phyloP scores from a whole-genome alignment of 2,797 vertebrate species.

The Okamejei kenojei region DNA sequence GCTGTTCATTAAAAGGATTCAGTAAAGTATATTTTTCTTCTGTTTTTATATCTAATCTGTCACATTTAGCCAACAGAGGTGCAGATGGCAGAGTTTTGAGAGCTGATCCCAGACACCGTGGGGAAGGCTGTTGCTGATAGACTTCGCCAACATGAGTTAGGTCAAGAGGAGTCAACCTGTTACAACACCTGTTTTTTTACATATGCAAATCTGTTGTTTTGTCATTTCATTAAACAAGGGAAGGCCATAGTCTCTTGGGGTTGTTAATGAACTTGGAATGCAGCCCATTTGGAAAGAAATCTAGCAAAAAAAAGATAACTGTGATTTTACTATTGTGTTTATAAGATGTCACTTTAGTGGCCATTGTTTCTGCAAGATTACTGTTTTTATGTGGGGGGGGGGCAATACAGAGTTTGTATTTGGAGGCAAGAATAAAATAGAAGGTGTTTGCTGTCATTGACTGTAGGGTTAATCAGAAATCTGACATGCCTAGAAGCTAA shows the following conservation, averaged over 20 bases:
- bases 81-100: slow-evolving; percentile 80
- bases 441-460: slow-evolving; percentile 70
- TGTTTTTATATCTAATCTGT: slow-evolving; percentile 78
- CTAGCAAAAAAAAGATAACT: slow-evolving; percentile 55
- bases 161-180: slow-evolving; percentile 89
- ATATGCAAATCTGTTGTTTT: slow-evolving; percentile 91
- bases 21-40: slow-evolving; percentile 2
- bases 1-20: not conserved
- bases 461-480: slow-evolving; percentile 65
- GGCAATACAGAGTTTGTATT: slow-evolving; percentile 55
- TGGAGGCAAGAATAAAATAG: slow-evolving; percentile 53
- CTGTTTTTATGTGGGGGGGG: slow-evolving; percentile 49
- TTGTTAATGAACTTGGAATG: slow-evolving; percentile 69
- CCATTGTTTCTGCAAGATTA: slow-evolving; percentile 63
- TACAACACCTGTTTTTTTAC: slow-evolving; percentile 82
- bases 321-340: slow-evolving; percentile 56
- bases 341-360: slow-evolving; percentile 58
- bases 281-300: slow-evolving; percentile 62
- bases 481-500: slow-evolving; percentile 69
- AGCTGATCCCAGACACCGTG: slow-evolving; percentile 70
- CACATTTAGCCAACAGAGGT: slow-evolving; percentile 72
- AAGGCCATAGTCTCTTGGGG: slow-evolving; percentile 71
- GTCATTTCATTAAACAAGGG: slow-evolving; percentile 81
- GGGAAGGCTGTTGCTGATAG: slow-evolving; percentile 82
- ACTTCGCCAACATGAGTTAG: slow-evolving; percentile 67